Evolutionary conservation across 2,797 vertebrate genomes (phyloP).

Genomic region (Neosilurus hyrtlii): DNA sequence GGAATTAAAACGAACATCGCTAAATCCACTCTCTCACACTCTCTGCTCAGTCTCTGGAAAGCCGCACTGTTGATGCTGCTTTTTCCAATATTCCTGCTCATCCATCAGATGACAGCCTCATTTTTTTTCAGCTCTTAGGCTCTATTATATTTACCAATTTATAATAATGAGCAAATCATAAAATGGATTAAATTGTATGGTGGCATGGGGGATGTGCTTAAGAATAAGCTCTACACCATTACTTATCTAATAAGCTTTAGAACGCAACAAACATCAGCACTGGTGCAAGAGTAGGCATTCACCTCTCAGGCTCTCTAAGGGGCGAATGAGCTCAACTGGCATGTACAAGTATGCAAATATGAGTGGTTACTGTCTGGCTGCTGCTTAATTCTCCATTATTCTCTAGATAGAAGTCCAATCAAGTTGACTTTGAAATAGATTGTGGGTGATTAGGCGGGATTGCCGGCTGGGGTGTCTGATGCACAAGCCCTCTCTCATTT

Average conservation of each 20-base stretch:
- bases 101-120: constrained; percentile 3
- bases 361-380: constrained; percentile 72
- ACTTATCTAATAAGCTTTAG: constrained; percentile 74
- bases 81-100: constrained; percentile 11
- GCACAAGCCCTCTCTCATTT: constrained; percentile 53
- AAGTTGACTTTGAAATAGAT: constrained; percentile 81
- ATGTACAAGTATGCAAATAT: constrained; percentile 73
- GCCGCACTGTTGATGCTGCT: background rate
- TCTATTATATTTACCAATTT: constrained; percentile 54
- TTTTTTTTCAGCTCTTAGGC: constrained; percentile 18
- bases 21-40: constrained; percentile 32
- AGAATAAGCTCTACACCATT: constrained; percentile 69
- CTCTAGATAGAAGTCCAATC: constrained; percentile 71
- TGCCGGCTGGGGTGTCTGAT: constrained; percentile 69
- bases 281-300: constrained; percentile 61
- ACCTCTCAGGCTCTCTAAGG: constrained; percentile 63
- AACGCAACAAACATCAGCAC: constrained; percentile 68
- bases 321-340: constrained; percentile 64
- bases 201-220: constrained; percentile 59
- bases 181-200: constrained; percentile 64
- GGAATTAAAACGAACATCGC: constrained; percentile 36
- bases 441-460: constrained; percentile 76
- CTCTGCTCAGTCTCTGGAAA: constrained; percentile 14
- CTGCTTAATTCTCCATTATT: constrained; percentile 74
- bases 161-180: constrained; percentile 64